Conservation (phyloP, 37 sponge, comb jelly and placozoan species). For the Oopsacas minuta region DNA sequence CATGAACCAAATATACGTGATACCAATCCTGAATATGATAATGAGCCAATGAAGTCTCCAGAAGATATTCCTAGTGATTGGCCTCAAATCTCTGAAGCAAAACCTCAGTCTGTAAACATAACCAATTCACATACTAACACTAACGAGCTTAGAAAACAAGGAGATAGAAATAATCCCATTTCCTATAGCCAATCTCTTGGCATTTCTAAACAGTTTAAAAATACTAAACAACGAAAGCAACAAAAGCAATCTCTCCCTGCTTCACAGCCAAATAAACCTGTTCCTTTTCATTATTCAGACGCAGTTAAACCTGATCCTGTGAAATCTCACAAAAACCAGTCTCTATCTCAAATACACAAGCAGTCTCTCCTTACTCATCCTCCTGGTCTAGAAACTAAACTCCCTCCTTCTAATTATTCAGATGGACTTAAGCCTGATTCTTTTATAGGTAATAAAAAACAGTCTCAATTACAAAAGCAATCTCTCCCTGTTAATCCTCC, state of each 20-base stretch:
- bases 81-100: not conserved
- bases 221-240: too few species aligned
- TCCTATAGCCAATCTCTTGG: constrained; percentile 15
- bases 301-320: not conserved
- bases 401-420: too few species aligned
- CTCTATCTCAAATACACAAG: not conserved
- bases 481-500: not conserved
- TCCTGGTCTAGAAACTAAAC: too few species aligned
- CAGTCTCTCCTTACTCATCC: too few species aligned
- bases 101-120: not conserved
- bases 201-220: not conserved
- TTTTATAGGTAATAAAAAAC: too few species aligned
- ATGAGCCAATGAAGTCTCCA: not conserved
- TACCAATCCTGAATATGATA: not conserved
- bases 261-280: not conserved
- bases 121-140: not conserved
- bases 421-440: too few species aligned
- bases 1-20: not conserved
- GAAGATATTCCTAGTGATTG: not conserved
- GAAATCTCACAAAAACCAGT: not conserved
- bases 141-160: not conserved
- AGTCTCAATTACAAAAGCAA: not conserved
- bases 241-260: not conserved
- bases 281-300: not conserved
- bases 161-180: not conserved